Evolutionary conservation across 2,888 invertebrate genomes (phyloP).

Genomic region (Apocheima hispidaria): DNA sequence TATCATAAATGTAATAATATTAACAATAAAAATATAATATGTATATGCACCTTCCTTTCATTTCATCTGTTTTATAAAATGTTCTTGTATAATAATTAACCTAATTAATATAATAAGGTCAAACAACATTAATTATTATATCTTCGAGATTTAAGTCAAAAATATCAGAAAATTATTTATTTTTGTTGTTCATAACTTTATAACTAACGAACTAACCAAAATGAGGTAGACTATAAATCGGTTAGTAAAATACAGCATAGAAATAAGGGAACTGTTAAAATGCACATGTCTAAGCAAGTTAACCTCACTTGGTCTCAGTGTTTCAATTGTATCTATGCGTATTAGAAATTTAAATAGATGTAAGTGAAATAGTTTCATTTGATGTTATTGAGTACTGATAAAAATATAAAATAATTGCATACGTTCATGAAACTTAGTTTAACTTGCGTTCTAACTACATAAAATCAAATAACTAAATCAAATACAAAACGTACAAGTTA

Average conservation of each 20-base stretch:
- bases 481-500: too few relatives aligned
- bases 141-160: background rate
- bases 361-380: constrained; percentile 31
- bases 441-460: background rate
- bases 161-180: background rate
- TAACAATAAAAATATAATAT: too few relatives aligned
- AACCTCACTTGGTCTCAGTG: constrained; percentile 46
- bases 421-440: background rate
- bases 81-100: background rate
- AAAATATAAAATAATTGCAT: background rate
- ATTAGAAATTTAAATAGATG: constrained; percentile 39
- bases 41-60: background rate
- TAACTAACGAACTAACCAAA: constrained; percentile 39
- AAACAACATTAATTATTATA: background rate
- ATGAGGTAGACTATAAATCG: constrained; percentile 54
- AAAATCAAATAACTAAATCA: background rate
- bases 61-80: background rate
- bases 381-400: background rate
- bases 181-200: too few relatives aligned
- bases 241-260: constrained; percentile 51
- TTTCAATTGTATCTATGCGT: constrained; percentile 41
- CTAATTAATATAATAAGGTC: background rate
- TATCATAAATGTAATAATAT: background rate
- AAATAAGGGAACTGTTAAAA: constrained; percentile 48
- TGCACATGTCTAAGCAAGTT: constrained; percentile 49